Evolutionary conservation across 2,888 invertebrate species (phyloP).

Genomic region (Allygus modestus): DNA sequence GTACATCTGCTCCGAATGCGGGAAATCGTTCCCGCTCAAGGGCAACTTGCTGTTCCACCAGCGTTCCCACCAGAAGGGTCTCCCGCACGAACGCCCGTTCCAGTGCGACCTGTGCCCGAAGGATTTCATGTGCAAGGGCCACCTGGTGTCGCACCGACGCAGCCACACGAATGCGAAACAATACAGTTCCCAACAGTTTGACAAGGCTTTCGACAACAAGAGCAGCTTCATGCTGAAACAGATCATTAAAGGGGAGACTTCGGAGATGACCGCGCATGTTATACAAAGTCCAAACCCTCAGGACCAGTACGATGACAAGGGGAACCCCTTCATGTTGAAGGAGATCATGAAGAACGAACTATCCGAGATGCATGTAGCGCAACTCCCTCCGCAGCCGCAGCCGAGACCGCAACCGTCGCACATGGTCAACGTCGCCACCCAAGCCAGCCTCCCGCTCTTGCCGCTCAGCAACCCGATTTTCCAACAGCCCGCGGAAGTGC

Average conservation of each 20-base stretch:
- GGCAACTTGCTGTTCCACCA: constrained; percentile 86
- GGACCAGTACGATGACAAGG: constrained; percentile 66
- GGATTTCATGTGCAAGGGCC: constrained; percentile 93
- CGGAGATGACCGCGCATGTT: constrained; percentile 68
- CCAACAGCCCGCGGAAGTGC: constrained; percentile 67
- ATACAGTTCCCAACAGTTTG: constrained; percentile 65
- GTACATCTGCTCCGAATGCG: constrained; percentile 80
- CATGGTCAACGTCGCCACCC: constrained; percentile 71
- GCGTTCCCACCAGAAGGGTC: constrained; percentile 89
- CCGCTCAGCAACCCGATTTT: constrained; percentile 64
- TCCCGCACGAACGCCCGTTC: constrained; percentile 82
- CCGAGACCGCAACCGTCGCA: constrained; percentile 65
- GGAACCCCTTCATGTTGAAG: constrained; percentile 70
- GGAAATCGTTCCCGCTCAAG: constrained; percentile 69
- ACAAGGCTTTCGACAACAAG: constrained; percentile 68
- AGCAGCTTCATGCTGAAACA: constrained; percentile 71
- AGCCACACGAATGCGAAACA: constrained; percentile 81
- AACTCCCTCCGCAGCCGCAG: background rate
- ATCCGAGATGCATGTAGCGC: constrained; percentile 64
- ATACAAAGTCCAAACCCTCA: constrained; percentile 68
- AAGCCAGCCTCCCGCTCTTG: constrained; percentile 71
- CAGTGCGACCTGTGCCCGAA: constrained; percentile 91
- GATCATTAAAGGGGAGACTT: constrained; percentile 71
- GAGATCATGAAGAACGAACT: constrained; percentile 71
- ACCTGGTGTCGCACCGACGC: constrained; percentile 88